Evolutionary conservation across 2,113 vertebrate genomes (phyloP), one percentile per base, ranked within the genome.

Genomic region (Gila orcuttii): DNA sequence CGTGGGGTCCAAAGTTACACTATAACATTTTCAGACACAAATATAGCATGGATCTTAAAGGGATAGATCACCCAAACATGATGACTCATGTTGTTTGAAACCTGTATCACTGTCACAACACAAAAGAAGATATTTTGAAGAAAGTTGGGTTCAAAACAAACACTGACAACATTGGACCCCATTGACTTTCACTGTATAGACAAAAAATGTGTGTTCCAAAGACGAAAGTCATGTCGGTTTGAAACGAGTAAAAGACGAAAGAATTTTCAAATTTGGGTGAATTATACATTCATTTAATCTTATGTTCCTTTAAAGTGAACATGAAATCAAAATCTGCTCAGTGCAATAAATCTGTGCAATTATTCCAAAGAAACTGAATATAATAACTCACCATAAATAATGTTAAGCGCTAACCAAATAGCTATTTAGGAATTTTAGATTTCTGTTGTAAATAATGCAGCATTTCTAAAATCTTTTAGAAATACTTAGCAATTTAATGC

Each of bases 1-100:
- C 4, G 7, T 39, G 3, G 10, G 45, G 59, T 9, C 23, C n/a
- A 80, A 36, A 45, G 25, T 79, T 86, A 64, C 28, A 10, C n/a
- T 69, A 47, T 81, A 15, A 31, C 66, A 74, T 47, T 75, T 75
- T 75, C 42, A 47, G 23, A 74, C 12, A 74, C n/a, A 75, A 50
- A 50, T 28, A 74, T 28, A 74, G 71, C 39, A 50, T 3, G 3
- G 42, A 17, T 47, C 13, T 50, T 74, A 3, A 47, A 47, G 23
- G 62, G 11, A 23, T 25, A 47, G 42, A 47, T 47, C 71, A 74
- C 39, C 23, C 39, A 15, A 23, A 47, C 11, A 25, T 47, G 71
- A 47, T 25, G 11, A 47, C 62, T 31, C 25, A 7, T 66, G 25
- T 6, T 2, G 0, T 66, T 66, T 13, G 6, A 66, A 66, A 31